Percentiles rank a stretch among this genome's conserved stretches.
These are phyloP conservation scores for Huso huso DNA, from an alignment of 2,797 vertebrate species.

Conservation along the genomic window DNA sequence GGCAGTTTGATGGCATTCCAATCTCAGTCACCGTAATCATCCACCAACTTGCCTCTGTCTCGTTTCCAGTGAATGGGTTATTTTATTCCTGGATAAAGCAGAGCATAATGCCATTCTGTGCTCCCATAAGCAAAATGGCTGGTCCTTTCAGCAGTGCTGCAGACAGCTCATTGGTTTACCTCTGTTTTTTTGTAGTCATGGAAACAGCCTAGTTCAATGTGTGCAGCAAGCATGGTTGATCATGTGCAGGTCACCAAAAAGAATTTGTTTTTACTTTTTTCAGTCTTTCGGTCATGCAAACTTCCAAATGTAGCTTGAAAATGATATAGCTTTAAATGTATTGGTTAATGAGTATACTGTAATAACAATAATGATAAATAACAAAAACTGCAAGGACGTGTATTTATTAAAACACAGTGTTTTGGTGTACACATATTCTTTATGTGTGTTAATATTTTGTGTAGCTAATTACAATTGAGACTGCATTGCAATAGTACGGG, in stretches of 20 bases:
- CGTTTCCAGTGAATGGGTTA: conserved; percentile 28
- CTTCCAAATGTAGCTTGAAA: not conserved
- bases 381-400: no score
- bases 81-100: conserved; percentile 39
- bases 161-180: conserved; percentile 62
- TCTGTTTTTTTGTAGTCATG: conserved; percentile 72
- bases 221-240: conserved; percentile 45
- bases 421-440: no score
- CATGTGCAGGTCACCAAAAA: conserved; percentile 37
- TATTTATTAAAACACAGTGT: no score
- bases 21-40: conserved; percentile 18
- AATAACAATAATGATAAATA: no score
- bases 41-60: conserved; percentile 26
- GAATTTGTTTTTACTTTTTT: not conserved
- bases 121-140: conserved; percentile 79
- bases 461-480: no score
- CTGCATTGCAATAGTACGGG: no score
- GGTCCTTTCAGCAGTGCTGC: conserved; percentile 58
- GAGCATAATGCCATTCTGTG: conserved; percentile 51
- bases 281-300: no score
- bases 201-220: conserved; percentile 73
- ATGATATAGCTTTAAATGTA: no score
- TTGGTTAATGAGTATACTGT: no score
- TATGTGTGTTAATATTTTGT: no score
- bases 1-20: conserved; percentile 30